Evolutionary conservation across 2,797 vertebrate species (phyloP), one percentile per base, ranked within the genome.

Genomic region (Acestrorhynchus altus): DNA sequence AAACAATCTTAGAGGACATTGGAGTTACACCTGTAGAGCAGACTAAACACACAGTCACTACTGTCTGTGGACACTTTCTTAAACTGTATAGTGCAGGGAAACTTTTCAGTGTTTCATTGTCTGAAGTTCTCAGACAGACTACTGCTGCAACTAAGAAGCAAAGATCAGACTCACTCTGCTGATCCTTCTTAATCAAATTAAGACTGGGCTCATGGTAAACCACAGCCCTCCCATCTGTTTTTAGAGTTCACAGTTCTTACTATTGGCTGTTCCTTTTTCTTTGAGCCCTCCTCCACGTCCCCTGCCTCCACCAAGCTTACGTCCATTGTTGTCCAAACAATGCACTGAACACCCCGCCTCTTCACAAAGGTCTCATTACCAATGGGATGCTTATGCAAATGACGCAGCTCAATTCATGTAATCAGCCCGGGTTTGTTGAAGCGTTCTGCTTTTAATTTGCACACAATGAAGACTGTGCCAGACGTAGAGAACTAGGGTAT

Each of bases 341-440:
- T 70, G 44, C 15, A 20, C 44, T 31, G n/a, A 20, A 52, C 47
- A 20, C 66, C n/a, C 16, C 18, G 66, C 66, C 46, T 51, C 49
- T 51, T 51, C 18, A 8, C 42, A 72, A 31, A 31, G 40, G 47
- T 69, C 67, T 69, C 15, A 22, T 69, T 42, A 64, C 47, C 35
- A 35, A 60, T n/a, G 35, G 15, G 39, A 49, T 12, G 44, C 46
- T 65, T 66, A 56, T 65, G n/a, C 47, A 69, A 69, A 52, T 69
- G n/a, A 31, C 22, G 44, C 26, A 35, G 42, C 44, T 56, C 52
- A 54, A 60, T 60, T 60, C 57, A 52, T 52, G 66, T 13, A 68
- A 68, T 68, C 16, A 1, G 9, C 24, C 16, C 42, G 44, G 40
- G 40, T 40, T 47, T 52, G 52, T 46, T 75, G 40, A 67, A 31